Evolutionary conservation across 2,888 invertebrate species (phyloP), one percentile per base, ranked within the genome.

Genomic region (Taphrorychus bicolor): DNA sequence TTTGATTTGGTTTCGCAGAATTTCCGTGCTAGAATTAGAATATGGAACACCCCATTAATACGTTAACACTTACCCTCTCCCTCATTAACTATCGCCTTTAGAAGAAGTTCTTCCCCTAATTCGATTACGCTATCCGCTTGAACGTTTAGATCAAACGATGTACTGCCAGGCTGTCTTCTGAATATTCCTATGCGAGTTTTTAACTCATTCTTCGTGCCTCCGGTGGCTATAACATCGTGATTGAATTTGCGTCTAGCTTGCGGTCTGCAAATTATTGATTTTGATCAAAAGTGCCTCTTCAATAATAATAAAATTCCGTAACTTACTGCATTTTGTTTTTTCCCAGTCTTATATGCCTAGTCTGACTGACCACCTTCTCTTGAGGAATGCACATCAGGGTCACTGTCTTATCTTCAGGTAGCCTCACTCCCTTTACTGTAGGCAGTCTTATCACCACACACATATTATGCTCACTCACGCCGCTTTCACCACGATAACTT

Each of bases 381-480:
- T 87, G 87, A 0, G 84, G 82, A 65, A 83, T 84, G 73, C 88
- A 88, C 72, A 86, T 85, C 49, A 88, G 76, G 3, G 85, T 86
- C 17, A 87, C 76, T 42, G 84, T 80, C 0, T 81, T 76, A 74
- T 88, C 88, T 22, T 83, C 83, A 1, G 82, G 83, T 5, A 87
- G 80, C 75, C 83, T 83, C 67, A 88, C 78, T 3, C 86, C 87
- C 19, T 81, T 74, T 7, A 88, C 83, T 0, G 83, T 80, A 0
- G 87, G 87, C 76, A 87, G 85, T 49, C 87, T 79, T 3, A 88
- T 45, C 3, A 82, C 81, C n/a, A 87, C 75, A 70, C 88, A 88
- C 72, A 87, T 82, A 74, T 85, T 84, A 1, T 40, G 18, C n/a
- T 21, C 32, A n/a, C 19, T 9, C 0, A 9, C 21, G 16, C 16